Evolutionary conservation across 1,140 invertebrate species (phyloP).

Genomic region (Conus ventricosus): DNA sequence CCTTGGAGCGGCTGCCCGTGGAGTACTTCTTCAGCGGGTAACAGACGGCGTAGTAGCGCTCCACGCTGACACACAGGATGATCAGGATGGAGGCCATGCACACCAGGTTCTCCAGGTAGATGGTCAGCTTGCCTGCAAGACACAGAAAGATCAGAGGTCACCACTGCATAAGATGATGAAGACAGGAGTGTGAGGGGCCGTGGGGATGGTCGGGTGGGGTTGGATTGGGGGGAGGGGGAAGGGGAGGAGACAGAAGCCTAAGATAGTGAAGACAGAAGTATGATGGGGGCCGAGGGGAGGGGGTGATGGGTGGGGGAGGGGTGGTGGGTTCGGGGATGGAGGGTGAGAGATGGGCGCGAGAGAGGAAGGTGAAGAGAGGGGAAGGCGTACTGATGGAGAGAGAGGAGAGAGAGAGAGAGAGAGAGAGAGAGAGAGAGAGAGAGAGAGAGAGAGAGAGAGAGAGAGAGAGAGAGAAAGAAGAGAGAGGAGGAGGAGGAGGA

Average conservation of each 20-base stretch:
- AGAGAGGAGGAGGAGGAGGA: no score
- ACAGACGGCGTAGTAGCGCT: slow-evolving; percentile 96
- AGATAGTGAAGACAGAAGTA: neutral
- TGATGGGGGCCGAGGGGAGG: no score
- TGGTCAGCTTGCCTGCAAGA: slow-evolving; percentile 81
- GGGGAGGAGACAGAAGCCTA: neutral
- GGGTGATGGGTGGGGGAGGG: no score
- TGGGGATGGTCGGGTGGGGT: neutral
- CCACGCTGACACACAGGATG: slow-evolving; percentile 91
- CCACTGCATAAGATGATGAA: neutral
- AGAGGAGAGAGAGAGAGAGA: no score
- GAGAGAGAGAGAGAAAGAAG: no score
- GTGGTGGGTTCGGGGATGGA: no score
- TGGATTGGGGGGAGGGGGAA: neutral
- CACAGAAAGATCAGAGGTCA: neutral
- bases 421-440: no score
- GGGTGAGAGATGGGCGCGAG: no score
- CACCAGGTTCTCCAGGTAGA: slow-evolving; percentile 93
- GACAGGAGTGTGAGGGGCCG: no score
- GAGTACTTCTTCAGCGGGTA: slow-evolving; percentile 81
- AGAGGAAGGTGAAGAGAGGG: no score
- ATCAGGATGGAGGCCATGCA: slow-evolving; percentile 95
- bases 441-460: no score
- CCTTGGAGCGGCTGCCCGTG: slow-evolving; percentile 36
- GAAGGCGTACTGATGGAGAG: neutral